Conservation (phyloP, 2,888 invertebrate species). For the Aphodius sticticus region DNA sequence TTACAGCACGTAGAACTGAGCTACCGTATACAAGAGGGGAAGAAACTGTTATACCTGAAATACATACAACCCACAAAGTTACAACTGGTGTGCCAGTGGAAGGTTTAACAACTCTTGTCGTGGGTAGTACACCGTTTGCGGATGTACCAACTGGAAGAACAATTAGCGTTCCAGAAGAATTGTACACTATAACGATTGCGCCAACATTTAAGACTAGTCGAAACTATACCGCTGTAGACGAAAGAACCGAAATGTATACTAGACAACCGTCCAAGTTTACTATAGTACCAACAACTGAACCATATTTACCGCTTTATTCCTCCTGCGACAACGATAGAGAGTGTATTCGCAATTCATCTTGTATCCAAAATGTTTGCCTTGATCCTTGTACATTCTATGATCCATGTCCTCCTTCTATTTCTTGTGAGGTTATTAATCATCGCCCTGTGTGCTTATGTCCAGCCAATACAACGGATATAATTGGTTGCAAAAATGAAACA, state of each 20-base stretch:
- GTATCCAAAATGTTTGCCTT: slow-evolving; percentile 62
- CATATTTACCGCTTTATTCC: slow-evolving; percentile 5
- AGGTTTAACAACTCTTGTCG: not conserved
- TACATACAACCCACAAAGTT: slow-evolving; percentile 8
- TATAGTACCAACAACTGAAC: not conserved
- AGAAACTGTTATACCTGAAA: slow-evolving; percentile 19
- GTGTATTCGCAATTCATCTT: slow-evolving; percentile 60
- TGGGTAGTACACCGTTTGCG: not conserved
- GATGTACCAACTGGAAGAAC: slow-evolving; percentile 9
- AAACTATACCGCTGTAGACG: not conserved
- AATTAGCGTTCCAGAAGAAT: slow-evolving; percentile 18
- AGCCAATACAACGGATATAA: slow-evolving; percentile 57
- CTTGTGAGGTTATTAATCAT: slow-evolving; percentile 64
- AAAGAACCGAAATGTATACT: not conserved
- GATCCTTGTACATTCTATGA: slow-evolving; percentile 65
- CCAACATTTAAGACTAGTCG: not conserved
- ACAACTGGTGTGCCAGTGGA: not conserved
- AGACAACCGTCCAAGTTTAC: not conserved
- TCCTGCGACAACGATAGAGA: slow-evolving; percentile 43
- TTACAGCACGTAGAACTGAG: not conserved
- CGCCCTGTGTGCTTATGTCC: slow-evolving; percentile 67
- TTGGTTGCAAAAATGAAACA: slow-evolving; percentile 68
- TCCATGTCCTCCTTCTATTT: slow-evolving; percentile 58
- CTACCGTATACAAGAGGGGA: not conserved
- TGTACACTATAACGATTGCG: not conserved